Evolutionary conservation across 1,140 invertebrate genomes (phyloP).

Genomic region (Atta cephalotes): DNA sequence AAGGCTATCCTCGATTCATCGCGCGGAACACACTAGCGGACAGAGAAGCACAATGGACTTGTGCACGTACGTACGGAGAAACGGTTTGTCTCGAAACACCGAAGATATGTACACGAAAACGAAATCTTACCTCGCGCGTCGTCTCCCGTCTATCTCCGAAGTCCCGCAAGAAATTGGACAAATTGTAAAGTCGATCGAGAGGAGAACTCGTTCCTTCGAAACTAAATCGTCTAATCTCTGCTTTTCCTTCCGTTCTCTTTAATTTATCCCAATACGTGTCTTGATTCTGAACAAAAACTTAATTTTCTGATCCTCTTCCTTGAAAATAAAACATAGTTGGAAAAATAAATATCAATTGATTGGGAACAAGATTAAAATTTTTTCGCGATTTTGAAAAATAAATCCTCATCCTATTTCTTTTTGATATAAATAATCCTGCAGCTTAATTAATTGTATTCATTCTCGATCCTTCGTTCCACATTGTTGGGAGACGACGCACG

Average conservation of each 20-base stretch:
- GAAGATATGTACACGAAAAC: slow-evolving; percentile 62
- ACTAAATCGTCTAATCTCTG: background rate
- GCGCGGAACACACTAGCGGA: slow-evolving; percentile 63
- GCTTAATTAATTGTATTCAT: background rate
- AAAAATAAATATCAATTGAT: background rate
- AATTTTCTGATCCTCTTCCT: background rate
- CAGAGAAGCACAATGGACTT: slow-evolving; percentile 67
- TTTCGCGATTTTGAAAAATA: background rate
- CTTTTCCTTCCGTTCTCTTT: background rate
- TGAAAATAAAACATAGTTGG: background rate
- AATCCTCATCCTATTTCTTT: background rate
- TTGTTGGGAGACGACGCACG: slow-evolving; percentile 48
- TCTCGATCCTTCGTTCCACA: background rate
- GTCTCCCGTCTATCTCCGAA: background rate
- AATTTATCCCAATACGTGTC: background rate
- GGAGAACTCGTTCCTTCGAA: background rate
- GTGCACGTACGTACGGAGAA: slow-evolving; percentile 49
- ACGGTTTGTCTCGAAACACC: slow-evolving; percentile 59
- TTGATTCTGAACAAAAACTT: background rate
- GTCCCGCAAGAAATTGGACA: slow-evolving; percentile 5
- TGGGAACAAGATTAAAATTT: background rate
- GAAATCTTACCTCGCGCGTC: slow-evolving; percentile 37
- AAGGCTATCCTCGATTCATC: slow-evolving; percentile 36
- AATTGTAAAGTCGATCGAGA: slow-evolving; percentile 1
- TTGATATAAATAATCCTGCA: background rate